Evolutionary conservation across 2,888 invertebrate genomes (phyloP).

Genomic region (Drosophila anomelani): DNA sequence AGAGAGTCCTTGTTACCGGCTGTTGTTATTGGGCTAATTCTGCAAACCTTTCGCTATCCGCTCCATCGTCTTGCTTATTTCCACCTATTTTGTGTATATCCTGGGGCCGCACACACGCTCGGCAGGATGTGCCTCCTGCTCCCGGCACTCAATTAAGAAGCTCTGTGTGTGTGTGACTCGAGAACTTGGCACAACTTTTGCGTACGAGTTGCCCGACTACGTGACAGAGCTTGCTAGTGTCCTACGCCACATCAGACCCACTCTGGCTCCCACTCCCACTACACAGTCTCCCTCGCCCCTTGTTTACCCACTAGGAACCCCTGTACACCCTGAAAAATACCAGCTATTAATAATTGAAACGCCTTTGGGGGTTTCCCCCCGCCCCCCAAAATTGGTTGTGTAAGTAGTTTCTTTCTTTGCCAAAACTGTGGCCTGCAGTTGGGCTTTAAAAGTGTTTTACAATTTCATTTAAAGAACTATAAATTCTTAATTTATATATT

Average conservation of each 20-base stretch:
- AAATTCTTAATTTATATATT: background rate
- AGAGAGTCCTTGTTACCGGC: conserved; percentile 12
- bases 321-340: conserved; percentile 20
- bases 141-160: conserved; percentile 37
- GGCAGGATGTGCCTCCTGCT: conserved; percentile 20
- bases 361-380: background rate
- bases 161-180: conserved; percentile 25
- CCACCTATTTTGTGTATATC: conserved; percentile 35
- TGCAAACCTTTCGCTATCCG: conserved; percentile 24
- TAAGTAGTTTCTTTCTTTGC: conserved; percentile 1
- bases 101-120: conserved; percentile 28
- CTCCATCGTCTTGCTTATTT: conserved; percentile 11
- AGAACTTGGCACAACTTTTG: conserved; percentile 49
- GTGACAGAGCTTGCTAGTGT: conserved; percentile 39
- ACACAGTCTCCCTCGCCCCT: no score
- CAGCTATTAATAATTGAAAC: conserved; percentile 10
- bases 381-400: conserved; percentile 1
- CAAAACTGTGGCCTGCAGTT: background rate
- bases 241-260: background rate
- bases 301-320: background rate
- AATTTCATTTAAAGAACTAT: background rate
- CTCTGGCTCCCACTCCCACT: background rate
- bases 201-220: conserved; percentile 41
- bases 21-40: conserved; percentile 37
- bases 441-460: background rate